These are phyloP conservation scores for Pyxicephalus adspersus DNA, from an alignment of 2,113 vertebrate species.

Conservation along the genomic window DNA sequence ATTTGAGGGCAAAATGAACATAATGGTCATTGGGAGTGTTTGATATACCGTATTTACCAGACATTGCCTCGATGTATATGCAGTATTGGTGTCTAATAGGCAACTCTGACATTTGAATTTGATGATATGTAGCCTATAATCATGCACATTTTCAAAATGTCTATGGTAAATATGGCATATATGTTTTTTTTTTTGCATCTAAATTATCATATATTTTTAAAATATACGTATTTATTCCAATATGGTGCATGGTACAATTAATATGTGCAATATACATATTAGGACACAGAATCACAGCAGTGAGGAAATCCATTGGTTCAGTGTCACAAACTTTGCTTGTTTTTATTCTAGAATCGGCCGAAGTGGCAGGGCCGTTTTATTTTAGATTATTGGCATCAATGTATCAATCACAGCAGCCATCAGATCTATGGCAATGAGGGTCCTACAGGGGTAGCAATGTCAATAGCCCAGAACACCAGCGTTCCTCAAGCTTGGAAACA, in stretches of 20 bases:
- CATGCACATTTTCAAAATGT: not conserved
- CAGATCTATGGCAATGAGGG: too few species aligned
- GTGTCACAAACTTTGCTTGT: slow-evolving; percentile 8
- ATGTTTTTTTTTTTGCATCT: not conserved
- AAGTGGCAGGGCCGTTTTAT: too few species aligned
- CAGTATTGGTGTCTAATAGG: not conserved
- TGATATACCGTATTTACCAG: not conserved
- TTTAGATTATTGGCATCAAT: too few species aligned
- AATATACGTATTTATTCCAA: not conserved
- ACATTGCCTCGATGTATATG: not conserved
- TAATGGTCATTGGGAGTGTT: not conserved
- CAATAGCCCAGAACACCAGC: too few species aligned
- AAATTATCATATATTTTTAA: slow-evolving; percentile 4
- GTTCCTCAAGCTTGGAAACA: too few species aligned
- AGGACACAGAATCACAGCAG: not conserved
- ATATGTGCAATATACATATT: slow-evolving; percentile 23
- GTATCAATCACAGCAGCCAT: too few species aligned
- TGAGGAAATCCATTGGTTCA: slow-evolving; percentile 1
- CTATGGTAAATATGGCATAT: not conserved
- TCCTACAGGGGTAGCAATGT: too few species aligned
- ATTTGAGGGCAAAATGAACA: not conserved
- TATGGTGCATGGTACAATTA: not conserved
- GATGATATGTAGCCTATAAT: not conserved
- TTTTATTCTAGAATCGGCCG: not conserved
- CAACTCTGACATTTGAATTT: not conserved